These are phyloP conservation scores for Agrotis segetum DNA, from an alignment of 2,888 invertebrate species.

Conservation along the genomic window DNA sequence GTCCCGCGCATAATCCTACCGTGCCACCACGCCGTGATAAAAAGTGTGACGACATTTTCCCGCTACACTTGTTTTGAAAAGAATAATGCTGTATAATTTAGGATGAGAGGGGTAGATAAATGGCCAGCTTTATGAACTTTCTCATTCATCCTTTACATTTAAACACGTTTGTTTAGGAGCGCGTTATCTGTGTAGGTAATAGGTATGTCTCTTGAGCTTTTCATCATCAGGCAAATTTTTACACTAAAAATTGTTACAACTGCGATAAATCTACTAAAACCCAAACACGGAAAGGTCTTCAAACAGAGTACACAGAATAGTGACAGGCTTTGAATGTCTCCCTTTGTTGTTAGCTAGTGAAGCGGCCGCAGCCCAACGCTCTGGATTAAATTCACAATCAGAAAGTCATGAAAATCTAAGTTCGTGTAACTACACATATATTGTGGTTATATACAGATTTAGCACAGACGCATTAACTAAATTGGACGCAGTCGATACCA, in stretches of 20 bases:
- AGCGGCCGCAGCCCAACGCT: conserved; percentile 33
- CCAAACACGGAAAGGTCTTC: conserved; percentile 12
- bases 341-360: conserved; percentile 55
- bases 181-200: conserved; percentile 32
- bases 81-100: conserved; percentile 73
- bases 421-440: conserved; percentile 22
- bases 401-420: conserved; percentile 51
- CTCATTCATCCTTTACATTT: conserved; percentile 59
- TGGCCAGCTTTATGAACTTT: conserved; percentile 63
- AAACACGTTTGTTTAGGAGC: conserved; percentile 69
- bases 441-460: conserved; percentile 36
- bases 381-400: conserved; percentile 37
- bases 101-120: conserved; percentile 70
- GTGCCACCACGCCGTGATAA: conserved; percentile 62
- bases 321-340: conserved; percentile 48
- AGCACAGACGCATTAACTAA: conserved; percentile 40
- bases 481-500: conserved; percentile 33
- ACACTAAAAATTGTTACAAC: conserved; percentile 6
- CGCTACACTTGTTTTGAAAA: conserved; percentile 67
- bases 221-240: conserved; percentile 20
- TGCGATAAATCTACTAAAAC: conserved; percentile 24
- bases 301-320: conserved; percentile 34
- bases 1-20: conserved; percentile 69
- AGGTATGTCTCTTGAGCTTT: conserved; percentile 20
- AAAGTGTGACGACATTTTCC: conserved; percentile 71